phyloP scores from a whole-genome alignment of 2,888 invertebrate species.

The Phaonia tiefii region DNA sequence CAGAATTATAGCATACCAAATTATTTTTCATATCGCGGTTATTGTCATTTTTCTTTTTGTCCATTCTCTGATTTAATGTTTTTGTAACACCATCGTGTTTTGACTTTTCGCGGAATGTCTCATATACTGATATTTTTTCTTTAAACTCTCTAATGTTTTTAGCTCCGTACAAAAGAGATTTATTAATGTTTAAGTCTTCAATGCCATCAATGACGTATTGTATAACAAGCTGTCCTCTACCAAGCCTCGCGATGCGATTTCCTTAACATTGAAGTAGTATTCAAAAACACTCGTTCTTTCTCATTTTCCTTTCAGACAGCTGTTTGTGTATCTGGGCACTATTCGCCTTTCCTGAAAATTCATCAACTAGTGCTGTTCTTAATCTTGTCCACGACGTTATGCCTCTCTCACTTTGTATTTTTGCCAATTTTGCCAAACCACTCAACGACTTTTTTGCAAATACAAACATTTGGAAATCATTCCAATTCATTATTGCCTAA shows the following conservation, averaged over 20 bases:
- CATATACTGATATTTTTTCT: conserved; percentile 46
- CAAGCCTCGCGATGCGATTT: conserved; percentile 19
- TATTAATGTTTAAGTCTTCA: conserved; percentile 55
- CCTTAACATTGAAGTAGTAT: conserved; percentile 41
- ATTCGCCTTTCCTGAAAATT: no score
- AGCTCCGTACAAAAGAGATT: no score
- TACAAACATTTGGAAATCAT: no score
- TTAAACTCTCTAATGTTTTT: no score
- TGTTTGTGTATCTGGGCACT: no score
- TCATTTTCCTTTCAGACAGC: conserved; percentile 36
- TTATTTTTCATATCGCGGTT: conserved; percentile 20
- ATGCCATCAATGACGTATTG: conserved; percentile 74
- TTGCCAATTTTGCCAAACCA: conserved; percentile 57
- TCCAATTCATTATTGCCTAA: conserved; percentile 52
- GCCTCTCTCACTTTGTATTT: conserved; percentile 57
- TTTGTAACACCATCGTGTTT: conserved; percentile 50
- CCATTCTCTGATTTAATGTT: no score
- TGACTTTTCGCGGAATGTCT: conserved; percentile 44
- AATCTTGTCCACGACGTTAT: conserved; percentile 25
- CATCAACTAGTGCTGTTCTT: conserved; percentile 1
- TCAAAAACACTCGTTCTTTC: conserved; percentile 33
- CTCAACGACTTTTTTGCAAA: conserved; percentile 56
- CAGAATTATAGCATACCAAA: neutral
- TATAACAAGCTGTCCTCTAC: conserved; percentile 72
- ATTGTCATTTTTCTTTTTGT: neutral